A percentile compares a stretch with the other conserved stretches of the same genome.
phyloP scores from a whole-genome alignment of 2,888 invertebrate species.

The Ephialtes manifestator region DNA sequence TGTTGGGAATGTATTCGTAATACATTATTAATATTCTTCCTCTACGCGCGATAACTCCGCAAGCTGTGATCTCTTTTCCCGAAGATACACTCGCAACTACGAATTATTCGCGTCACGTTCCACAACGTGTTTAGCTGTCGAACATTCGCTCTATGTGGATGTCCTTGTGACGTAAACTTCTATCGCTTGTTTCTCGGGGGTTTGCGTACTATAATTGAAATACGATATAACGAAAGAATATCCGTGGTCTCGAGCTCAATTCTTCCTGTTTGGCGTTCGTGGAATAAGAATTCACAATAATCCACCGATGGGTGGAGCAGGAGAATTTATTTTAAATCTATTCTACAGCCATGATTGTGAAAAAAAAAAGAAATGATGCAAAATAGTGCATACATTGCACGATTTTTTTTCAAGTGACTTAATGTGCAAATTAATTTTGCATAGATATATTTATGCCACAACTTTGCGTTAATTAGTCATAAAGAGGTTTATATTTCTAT shows the following conservation, averaged over 20 bases:
- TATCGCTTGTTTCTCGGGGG: not conserved
- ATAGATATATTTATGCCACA: too few species aligned
- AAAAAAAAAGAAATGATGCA: not conserved
- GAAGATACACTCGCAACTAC: constrained; percentile 31
- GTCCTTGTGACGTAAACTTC: constrained; percentile 57
- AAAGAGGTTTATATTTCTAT: too few species aligned
- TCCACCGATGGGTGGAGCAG: not conserved
- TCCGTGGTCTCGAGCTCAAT: not conserved
- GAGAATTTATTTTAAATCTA: not conserved
- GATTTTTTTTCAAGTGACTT: too few species aligned
- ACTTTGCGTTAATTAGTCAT: too few species aligned
- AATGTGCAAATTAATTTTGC: too few species aligned
- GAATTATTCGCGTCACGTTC: constrained; percentile 28
- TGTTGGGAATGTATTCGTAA: not conserved
- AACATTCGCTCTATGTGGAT: not conserved
- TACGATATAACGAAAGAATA: constrained; percentile 1
- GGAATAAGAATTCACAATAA: not conserved
- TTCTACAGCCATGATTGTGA: not conserved
- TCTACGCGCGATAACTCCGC: constrained; percentile 4
- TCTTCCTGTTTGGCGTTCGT: constrained; percentile 6
- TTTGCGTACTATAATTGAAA: not conserved
- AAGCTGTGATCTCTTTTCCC: constrained; percentile 31
- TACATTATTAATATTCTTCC: constrained; percentile 1
- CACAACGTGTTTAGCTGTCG: constrained; percentile 20
- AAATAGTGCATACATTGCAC: too few species aligned